Evolutionary conservation across 2,797 vertebrate genomes (phyloP).

Genomic region (Netta rufina): DNA sequence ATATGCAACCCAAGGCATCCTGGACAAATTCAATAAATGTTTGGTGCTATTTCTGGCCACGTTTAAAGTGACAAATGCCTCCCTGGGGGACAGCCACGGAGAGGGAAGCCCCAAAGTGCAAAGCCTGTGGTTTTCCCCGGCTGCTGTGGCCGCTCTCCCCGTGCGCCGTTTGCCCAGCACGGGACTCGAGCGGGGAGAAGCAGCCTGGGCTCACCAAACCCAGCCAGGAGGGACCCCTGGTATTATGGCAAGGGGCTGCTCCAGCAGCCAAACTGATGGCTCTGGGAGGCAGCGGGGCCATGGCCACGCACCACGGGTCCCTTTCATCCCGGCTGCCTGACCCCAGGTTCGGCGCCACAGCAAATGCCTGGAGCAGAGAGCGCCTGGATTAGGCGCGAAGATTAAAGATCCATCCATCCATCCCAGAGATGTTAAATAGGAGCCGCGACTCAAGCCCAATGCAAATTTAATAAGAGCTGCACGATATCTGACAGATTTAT

Average conservation of each 20-base stretch:
- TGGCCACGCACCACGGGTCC: not conserved
- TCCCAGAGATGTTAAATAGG: not conserved
- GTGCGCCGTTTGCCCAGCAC: fast-evolving
- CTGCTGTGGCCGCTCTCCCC: not conserved
- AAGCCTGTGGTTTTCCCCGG: not conserved
- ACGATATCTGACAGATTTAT: not conserved
- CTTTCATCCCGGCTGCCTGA: not conserved
- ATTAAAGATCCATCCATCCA: not conserved
- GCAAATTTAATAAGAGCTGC: not conserved
- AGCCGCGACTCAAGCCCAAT: fast-evolving
- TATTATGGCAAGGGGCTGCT: not conserved
- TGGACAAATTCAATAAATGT: slow-evolving; percentile 23
- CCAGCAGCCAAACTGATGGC: fast-evolving
- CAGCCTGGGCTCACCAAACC: not conserved
- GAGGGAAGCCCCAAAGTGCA: slow-evolving; percentile 44
- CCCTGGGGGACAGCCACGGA: not conserved
- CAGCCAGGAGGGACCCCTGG: fast-evolving
- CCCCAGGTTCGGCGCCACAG: not conserved
- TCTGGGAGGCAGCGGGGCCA: fast-evolving
- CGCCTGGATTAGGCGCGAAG: fast-evolving
- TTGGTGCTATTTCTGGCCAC: not conserved
- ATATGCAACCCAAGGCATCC: slow-evolving; percentile 14
- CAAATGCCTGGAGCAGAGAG: not conserved
- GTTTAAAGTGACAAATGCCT: slow-evolving; percentile 27
- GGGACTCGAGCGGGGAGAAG: not conserved